A percentile compares a stretch with the other conserved stretches of the same genome.
Conservation (phyloP, 2,113 vertebrate genomes). For the Xiphophorus hellerii region DNA sequence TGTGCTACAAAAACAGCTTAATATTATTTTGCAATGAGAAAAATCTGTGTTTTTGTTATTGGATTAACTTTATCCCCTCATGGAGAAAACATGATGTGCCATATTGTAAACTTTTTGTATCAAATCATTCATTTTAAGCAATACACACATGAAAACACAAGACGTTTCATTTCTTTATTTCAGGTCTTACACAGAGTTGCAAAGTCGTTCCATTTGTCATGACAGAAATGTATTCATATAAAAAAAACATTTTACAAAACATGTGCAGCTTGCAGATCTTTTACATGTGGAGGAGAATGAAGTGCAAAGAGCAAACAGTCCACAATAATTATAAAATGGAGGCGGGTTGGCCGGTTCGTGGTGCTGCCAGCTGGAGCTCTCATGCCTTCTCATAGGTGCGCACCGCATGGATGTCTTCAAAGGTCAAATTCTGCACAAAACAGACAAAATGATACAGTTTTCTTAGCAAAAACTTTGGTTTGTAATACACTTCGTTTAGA, state of each 20-base stretch:
- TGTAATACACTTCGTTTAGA: neutral
- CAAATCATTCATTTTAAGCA: neutral
- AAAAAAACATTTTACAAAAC: slow-evolving; percentile 65
- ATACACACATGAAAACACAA: neutral
- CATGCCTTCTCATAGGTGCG: slow-evolving; percentile 94
- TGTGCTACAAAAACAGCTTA: neutral
- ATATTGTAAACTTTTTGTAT: neutral
- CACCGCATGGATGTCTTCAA: slow-evolving; percentile 87
- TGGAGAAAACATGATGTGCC: neutral
- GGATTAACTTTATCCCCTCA: neutral
- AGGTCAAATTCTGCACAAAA: slow-evolving; percentile 86
- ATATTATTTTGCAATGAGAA: neutral
- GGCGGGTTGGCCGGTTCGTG: slow-evolving; percentile 36
- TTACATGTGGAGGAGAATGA: slow-evolving; percentile 53
- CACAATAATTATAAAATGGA: slow-evolving; percentile 58
- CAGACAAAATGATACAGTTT: slow-evolving; percentile 13
- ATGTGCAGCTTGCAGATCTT: slow-evolving; percentile 59
- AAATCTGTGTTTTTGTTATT: neutral
- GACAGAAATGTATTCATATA: slow-evolving; percentile 64
- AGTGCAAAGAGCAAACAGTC: slow-evolving; percentile 72
- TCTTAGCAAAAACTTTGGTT: neutral
- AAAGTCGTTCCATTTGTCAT: slow-evolving; percentile 53
- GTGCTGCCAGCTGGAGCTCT: slow-evolving; percentile 27
- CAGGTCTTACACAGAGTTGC: slow-evolving; percentile 61
- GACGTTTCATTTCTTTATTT: slow-evolving; percentile 59